Evolutionary conservation across 2,888 invertebrate genomes (phyloP), one percentile per base, ranked within the genome.

Genomic region (Drosophila mimica): DNA sequence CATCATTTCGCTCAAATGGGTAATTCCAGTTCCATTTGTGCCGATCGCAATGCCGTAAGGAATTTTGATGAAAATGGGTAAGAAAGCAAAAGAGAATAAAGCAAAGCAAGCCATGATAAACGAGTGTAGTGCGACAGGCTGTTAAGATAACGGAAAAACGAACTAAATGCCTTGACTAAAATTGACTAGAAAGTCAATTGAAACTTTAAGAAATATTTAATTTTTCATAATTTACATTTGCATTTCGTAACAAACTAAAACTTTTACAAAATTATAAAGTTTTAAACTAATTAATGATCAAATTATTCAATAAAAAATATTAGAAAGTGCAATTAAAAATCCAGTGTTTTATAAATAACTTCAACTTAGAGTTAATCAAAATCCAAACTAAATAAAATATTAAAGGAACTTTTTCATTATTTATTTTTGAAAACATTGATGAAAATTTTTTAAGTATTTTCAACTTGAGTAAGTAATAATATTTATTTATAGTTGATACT

Each of bases 11-110:
- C 33, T 31, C 20, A 60, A 77, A 93, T 93, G 93, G 93, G 93
- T 38, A 93, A 93, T 77, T 91, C 92, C 33, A 91, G 92, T 75
- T 93, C 93, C 58, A 87, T 93, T 69, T 93, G 93, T 72, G 82
- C 91, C 38, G 92, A 93, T 79, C 91, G 89, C 66, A 92, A 91
- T 74, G 90, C 92, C 38, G 76, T 91, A 70, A 89, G 89, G 48
- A 79, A 79, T 69, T 89, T 80, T 13, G 90, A 91, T 68, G 91
- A 90, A 74, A 89, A 89, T 76, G 89, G 92, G 93, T 93, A 83
- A 92, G 91, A 76, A 62, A 58, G 46, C 15, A 63, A 20, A 28
- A 40, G 30, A 53, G 28, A 40, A 38, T n/a, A 28, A 34, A 61
- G 4, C 36, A 34, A 58, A 40, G 57, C 15, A 15, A 48, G n/a